phyloP scores from a whole-genome alignment of 64 coral and sea anemone species.

The Pachyseris speciosa region DNA sequence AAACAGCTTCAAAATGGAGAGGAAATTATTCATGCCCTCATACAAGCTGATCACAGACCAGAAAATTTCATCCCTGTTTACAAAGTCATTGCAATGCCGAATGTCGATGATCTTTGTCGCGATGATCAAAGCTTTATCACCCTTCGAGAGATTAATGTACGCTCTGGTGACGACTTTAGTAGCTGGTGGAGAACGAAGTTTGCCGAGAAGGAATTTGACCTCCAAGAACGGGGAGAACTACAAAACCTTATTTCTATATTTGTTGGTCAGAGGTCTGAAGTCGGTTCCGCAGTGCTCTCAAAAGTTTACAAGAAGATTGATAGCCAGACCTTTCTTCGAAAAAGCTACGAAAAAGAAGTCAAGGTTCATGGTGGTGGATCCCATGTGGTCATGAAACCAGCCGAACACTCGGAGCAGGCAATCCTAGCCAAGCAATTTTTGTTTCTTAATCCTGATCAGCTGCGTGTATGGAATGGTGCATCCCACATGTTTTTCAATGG shows the following conservation, averaged over 20 bases:
- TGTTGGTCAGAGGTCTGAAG: not conserved
- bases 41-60: not conserved
- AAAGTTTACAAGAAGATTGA: slow-evolving; percentile 9
- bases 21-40: not conserved
- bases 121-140: not conserved
- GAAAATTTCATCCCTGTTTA: not conserved
- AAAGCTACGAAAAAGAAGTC: not conserved
- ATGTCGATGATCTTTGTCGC: not conserved
- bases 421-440: slow-evolving; percentile 6
- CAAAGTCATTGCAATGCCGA: slow-evolving; percentile 20
- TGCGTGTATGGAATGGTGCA: slow-evolving; percentile 15
- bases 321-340: slow-evolving; percentile 2
- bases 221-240: not conserved
- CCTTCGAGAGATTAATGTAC: not conserved
- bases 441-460: slow-evolving; percentile 28
- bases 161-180: not conserved
- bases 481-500: slow-evolving; percentile 7
- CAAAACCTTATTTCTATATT: slow-evolving; percentile 2
- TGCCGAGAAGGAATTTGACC: not conserved
- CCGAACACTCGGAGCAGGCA: not conserved
- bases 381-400: not conserved
- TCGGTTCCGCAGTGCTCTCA: not conserved
- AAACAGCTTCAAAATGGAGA: not conserved
- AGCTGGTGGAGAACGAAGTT: slow-evolving; percentile 5
- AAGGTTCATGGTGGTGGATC: not conserved